Percentiles rank a stretch among this genome's conserved stretches.
These are phyloP conservation scores for Heterotis niloticus DNA, from an alignment of 2,113 vertebrate species.

Conservation along the genomic window DNA sequence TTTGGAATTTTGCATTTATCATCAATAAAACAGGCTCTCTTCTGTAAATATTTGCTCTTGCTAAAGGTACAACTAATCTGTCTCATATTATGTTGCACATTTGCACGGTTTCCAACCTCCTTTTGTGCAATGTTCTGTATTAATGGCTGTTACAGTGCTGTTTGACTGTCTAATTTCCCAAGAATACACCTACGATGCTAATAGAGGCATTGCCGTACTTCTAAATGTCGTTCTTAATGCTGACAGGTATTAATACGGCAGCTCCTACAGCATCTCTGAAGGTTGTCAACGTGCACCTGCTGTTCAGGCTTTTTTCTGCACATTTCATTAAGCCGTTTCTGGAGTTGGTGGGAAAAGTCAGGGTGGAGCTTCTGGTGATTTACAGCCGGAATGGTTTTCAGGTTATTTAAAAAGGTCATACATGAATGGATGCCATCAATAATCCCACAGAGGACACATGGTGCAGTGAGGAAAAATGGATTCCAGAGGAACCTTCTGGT, in stretches of 20 bases:
- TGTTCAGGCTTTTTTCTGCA: too few species aligned
- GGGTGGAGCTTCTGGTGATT: background rate
- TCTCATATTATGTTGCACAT: too few species aligned
- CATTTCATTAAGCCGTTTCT: conserved; percentile 6
- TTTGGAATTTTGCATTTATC: too few species aligned
- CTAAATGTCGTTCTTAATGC: background rate
- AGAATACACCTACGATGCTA: too few species aligned
- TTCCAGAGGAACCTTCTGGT: background rate
- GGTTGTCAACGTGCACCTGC: background rate
- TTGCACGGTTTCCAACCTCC: too few species aligned
- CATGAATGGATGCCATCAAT: conserved; percentile 10
- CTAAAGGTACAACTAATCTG: too few species aligned
- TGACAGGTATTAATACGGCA: background rate
- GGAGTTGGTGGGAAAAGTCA: conserved; percentile 2
- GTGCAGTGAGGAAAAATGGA: background rate
- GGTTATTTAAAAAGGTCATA: conserved; percentile 22
- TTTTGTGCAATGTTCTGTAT: too few species aligned
- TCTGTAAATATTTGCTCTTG: too few species aligned
- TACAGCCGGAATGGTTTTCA: conserved; percentile 21
- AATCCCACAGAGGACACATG: background rate
- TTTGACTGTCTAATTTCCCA: too few species aligned
- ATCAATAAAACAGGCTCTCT: too few species aligned
- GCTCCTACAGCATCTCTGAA: background rate
- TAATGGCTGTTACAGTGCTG: too few species aligned
- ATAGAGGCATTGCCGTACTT: too few species aligned